These are phyloP conservation scores for Physocephala rufipes DNA, from an alignment of 2,888 invertebrate genomes.

Conservation along the genomic window DNA sequence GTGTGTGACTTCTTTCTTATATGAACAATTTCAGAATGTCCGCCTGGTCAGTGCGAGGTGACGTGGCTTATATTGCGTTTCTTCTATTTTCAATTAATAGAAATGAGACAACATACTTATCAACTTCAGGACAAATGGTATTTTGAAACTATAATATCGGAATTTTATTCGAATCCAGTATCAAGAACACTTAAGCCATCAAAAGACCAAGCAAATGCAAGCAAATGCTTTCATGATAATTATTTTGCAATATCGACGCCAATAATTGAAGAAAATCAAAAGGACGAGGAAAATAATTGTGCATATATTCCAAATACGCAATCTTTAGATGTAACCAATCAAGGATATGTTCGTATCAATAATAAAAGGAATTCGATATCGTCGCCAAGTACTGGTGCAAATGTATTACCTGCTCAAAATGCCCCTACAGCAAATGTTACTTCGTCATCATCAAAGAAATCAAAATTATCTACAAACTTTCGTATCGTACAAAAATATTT, in stretches of 20 bases:
- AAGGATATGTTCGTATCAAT: too few relatives aligned
- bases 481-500: too few relatives aligned
- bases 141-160: conserved; percentile 54
- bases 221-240: background rate
- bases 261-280: background rate
- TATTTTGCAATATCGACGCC: conserved; percentile 8
- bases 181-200: background rate
- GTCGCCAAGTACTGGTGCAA: too few relatives aligned
- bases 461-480: too few relatives aligned
- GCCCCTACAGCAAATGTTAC: too few relatives aligned
- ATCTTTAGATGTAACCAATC: too few relatives aligned
- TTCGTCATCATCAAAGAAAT: too few relatives aligned
- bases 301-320: too few relatives aligned
- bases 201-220: background rate
- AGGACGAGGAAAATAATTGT: too few relatives aligned
- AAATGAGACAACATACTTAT: conserved; percentile 53
- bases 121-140: conserved; percentile 60
- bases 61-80: conserved; percentile 58
- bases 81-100: conserved; percentile 53
- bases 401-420: too few relatives aligned
- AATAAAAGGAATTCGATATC: too few relatives aligned
- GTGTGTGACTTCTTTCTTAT: too few relatives aligned
- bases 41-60: conserved; percentile 53
- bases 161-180: conserved; percentile 44
- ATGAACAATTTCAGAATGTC: conserved; percentile 32